These are phyloP conservation scores for Petrocephalus schoutedeni DNA, from an alignment of 2,797 vertebrate species.

Conservation along the genomic window DNA sequence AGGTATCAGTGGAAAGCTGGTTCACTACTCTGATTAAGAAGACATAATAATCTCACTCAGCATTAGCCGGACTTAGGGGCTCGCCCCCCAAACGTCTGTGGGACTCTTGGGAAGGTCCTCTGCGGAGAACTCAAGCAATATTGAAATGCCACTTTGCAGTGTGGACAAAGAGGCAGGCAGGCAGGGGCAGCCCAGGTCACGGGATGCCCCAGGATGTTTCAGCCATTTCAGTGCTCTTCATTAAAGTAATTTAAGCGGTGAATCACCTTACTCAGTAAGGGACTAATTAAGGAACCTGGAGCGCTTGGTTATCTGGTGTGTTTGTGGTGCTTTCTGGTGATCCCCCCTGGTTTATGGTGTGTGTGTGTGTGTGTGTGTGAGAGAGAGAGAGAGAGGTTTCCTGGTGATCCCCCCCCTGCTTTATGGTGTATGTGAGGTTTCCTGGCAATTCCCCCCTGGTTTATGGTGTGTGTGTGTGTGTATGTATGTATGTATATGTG, in stretches of 20 bases:
- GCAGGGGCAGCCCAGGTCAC: neutral
- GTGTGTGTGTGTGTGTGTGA: too few species aligned
- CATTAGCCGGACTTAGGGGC: neutral
- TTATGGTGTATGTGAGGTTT: too few species aligned
- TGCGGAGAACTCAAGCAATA: neutral
- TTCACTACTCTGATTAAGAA: neutral
- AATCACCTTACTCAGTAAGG: neutral
- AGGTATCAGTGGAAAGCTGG: neutral
- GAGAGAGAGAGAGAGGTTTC: too few species aligned
- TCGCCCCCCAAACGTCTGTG: neutral
- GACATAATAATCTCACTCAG: neutral
- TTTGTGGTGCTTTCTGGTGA: neutral
- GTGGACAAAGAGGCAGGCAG: neutral
- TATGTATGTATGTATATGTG: too few species aligned
- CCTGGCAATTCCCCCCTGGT: too few species aligned
- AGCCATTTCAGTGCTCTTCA: neutral
- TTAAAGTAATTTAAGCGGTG: neutral
- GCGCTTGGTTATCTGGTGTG: neutral
- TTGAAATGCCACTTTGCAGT: neutral
- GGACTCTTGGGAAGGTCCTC: neutral
- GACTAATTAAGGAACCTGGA: neutral
- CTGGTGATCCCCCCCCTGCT: too few species aligned
- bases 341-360: too few species aligned
- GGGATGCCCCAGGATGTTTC: neutral
- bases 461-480: too few species aligned